These are phyloP conservation scores for Eulemur albifrons DNA, from an alignment of 2,797 vertebrate species.

Conservation along the genomic window DNA sequence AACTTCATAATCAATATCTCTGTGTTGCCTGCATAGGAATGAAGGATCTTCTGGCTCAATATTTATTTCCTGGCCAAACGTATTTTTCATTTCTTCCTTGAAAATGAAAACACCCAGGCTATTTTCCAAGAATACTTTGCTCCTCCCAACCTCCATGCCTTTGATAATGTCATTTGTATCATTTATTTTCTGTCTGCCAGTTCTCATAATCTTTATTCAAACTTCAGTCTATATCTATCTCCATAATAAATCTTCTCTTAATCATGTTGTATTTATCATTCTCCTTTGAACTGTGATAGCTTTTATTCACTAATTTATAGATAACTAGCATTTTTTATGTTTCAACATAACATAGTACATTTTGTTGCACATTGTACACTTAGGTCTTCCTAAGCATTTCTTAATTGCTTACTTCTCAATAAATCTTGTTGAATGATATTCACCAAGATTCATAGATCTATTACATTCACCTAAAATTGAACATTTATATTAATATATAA, in stretches of 20 bases:
- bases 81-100: not conserved
- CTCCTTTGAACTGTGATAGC: not conserved
- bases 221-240: not conserved
- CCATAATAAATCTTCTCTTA: not conserved
- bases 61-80: not conserved
- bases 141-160: not conserved
- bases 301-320: not conserved
- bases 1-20: not conserved
- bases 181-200: not conserved
- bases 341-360: not conserved
- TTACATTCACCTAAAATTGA: not conserved
- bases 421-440: not conserved
- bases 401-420: not conserved
- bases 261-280: not conserved
- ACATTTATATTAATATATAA: not conserved
- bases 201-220: not conserved
- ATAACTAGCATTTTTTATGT: not conserved
- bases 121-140: not conserved
- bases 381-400: not conserved
- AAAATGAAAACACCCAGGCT: not conserved
- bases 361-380: not conserved
- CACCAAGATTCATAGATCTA: not conserved
- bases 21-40: not conserved
- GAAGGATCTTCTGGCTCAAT: not conserved
- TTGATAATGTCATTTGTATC: not conserved